phyloP scores from a whole-genome alignment of 2,797 vertebrate genomes.

The Benthosema pterotum region DNA sequence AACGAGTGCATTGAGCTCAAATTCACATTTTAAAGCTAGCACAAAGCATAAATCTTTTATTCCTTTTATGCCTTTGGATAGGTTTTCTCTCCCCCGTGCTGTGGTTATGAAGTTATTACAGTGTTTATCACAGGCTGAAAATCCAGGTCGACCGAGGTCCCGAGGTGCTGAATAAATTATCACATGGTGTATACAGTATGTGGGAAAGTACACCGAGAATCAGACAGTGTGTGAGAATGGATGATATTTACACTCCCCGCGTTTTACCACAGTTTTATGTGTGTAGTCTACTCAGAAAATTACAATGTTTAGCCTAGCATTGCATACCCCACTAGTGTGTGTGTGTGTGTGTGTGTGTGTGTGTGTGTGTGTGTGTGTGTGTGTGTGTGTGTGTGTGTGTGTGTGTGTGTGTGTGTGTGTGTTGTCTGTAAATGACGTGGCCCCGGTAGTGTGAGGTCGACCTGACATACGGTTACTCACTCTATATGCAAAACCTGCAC shows the following conservation, averaged over 20 bases:
- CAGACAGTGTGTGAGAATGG: too few species aligned
- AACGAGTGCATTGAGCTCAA: too few species aligned
- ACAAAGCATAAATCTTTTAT: too few species aligned
- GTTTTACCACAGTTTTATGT: background rate
- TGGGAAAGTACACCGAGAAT: too few species aligned
- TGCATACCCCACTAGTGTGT: background rate
- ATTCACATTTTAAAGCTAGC: too few species aligned
- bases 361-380: background rate
- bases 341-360: slow-evolving; percentile 10
- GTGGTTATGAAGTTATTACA: slow-evolving; percentile 34
- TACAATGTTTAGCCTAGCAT: slow-evolving; percentile 7
- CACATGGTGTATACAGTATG: slow-evolving; percentile 33
- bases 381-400: background rate
- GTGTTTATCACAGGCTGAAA: slow-evolving; percentile 46
- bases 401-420: slow-evolving; percentile 11
- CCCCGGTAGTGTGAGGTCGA: background rate
- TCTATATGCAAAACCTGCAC: background rate
- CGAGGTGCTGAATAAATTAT: slow-evolving; percentile 5
- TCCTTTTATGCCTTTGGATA: too few species aligned
- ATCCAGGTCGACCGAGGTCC: slow-evolving; percentile 37
- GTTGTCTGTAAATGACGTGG: background rate
- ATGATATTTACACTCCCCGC: too few species aligned
- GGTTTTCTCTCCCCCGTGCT: slow-evolving; percentile 21
- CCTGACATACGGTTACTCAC: slow-evolving; percentile 11
- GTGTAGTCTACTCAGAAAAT: slow-evolving; percentile 33